These are phyloP conservation scores for Eupithecia centaureata DNA, from an alignment of 2,888 invertebrate genomes.

Conservation along the genomic window DNA sequence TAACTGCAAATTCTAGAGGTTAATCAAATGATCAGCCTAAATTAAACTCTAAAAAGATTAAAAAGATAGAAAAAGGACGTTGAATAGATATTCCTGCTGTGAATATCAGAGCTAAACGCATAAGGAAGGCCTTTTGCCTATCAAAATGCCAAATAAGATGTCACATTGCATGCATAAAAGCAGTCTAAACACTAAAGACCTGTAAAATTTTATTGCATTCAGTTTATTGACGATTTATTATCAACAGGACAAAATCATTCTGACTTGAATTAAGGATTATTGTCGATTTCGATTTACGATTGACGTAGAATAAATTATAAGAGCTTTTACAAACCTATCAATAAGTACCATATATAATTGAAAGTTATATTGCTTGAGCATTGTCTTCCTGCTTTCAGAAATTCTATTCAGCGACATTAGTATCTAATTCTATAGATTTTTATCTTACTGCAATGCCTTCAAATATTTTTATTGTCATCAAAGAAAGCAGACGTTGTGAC, in stretches of 20 bases:
- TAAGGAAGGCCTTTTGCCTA: conserved; percentile 5
- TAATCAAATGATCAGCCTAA: no score
- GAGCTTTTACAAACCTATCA: neutral
- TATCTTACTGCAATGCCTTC: neutral
- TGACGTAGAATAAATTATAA: conserved; percentile 9
- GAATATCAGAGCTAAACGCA: neutral
- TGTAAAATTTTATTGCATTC: conserved; percentile 40
- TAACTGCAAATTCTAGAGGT: no score
- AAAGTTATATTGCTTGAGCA: neutral
- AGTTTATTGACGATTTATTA: conserved; percentile 39
- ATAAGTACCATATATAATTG: neutral
- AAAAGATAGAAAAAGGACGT: neutral
- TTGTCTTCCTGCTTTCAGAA: neutral
- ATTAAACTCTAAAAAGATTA: neutral
- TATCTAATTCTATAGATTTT: no score
- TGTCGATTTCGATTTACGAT: conserved; percentile 28
- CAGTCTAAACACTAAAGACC: conserved; percentile 35
- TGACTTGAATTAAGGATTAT: conserved; percentile 41
- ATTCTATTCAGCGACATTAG: no score
- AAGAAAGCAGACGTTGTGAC: no score
- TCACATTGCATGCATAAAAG: conserved; percentile 23
- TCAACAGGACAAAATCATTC: conserved; percentile 40
- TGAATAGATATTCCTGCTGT: neutral
- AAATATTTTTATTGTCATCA: neutral
- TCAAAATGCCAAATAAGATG: conserved; percentile 30